These are phyloP conservation scores for Drosophila lutescens DNA, from an alignment of 2,888 invertebrate species.

Conservation along the genomic window DNA sequence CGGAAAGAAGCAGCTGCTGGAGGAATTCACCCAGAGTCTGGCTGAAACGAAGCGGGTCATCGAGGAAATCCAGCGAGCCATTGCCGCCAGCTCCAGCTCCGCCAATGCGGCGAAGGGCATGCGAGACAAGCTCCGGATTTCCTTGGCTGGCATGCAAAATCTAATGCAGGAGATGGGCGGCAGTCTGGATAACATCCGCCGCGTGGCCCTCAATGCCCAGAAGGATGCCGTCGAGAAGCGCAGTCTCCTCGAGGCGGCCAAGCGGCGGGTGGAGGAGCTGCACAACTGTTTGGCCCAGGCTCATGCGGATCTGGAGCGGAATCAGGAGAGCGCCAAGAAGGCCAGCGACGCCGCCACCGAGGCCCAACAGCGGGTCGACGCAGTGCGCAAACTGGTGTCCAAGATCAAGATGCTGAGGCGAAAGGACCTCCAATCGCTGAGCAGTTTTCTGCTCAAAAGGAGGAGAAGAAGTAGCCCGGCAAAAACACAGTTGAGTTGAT, in stretches of 20 bases:
- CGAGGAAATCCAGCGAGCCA: constrained; percentile 28
- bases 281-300: constrained; percentile 7
- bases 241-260: not conserved
- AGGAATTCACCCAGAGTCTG: constrained; percentile 10
- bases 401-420: constrained; percentile 30
- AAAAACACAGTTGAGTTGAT: not conserved
- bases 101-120: constrained; percentile 4
- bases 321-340: constrained; percentile 24
- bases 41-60: constrained; percentile 21
- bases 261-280: constrained; percentile 14
- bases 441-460: constrained; percentile 1
- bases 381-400: not conserved
- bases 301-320: constrained; percentile 34
- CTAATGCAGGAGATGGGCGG: not conserved
- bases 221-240: constrained; percentile 5
- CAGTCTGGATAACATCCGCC: not conserved
- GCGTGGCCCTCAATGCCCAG: not conserved
- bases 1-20: constrained; percentile 40
- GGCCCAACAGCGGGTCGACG: constrained; percentile 33
- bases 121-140: not conserved
- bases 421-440: constrained; percentile 19
- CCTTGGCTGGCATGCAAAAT: constrained; percentile 6
- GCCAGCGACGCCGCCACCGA: constrained; percentile 45
- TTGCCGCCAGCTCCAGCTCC: constrained; percentile 5
- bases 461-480: not conserved